Conservation (phyloP, 2,888 invertebrate genomes). For the Polyommatus iphigenia region DNA sequence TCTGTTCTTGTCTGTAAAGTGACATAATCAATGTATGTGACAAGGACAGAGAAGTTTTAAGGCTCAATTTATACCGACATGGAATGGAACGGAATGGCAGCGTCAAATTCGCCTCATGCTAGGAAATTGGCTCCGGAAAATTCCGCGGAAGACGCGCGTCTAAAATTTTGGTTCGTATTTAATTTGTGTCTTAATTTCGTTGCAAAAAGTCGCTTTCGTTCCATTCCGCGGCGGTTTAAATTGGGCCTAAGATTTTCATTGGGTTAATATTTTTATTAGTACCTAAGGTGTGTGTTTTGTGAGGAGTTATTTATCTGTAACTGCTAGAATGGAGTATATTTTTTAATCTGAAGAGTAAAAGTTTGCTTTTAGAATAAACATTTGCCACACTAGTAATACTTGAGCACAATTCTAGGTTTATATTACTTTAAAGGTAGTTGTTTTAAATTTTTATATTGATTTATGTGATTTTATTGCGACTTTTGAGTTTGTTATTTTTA, state of each 20-base stretch:
- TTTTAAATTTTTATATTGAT: neutral
- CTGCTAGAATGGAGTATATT: conserved; percentile 63
- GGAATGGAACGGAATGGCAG: too few species aligned
- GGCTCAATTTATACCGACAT: too few species aligned
- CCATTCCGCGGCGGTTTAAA: too few species aligned
- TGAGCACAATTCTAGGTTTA: conserved; percentile 18
- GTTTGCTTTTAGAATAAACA: conserved; percentile 27
- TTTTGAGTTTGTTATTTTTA: neutral
- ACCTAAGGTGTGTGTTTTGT: conserved; percentile 49
- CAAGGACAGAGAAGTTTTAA: too few species aligned
- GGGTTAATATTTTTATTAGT: neutral
- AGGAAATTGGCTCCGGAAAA: too few species aligned
- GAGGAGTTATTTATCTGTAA: conserved; percentile 41
- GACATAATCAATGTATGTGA: too few species aligned
- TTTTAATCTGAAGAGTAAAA: conserved; percentile 49
- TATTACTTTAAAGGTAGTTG: neutral
- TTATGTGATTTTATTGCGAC: neutral
- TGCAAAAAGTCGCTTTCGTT: too few species aligned
- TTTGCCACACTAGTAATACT: conserved; percentile 22
- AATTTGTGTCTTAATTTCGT: too few species aligned
- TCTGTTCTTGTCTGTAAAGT: neutral
- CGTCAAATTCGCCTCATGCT: too few species aligned
- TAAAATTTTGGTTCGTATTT: too few species aligned
- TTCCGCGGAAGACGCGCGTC: too few species aligned
- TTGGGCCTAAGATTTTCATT: neutral